These are phyloP conservation scores for Vulpes lagopus DNA, from an alignment of 2,113 vertebrate genomes.

Conservation along the genomic window DNA sequence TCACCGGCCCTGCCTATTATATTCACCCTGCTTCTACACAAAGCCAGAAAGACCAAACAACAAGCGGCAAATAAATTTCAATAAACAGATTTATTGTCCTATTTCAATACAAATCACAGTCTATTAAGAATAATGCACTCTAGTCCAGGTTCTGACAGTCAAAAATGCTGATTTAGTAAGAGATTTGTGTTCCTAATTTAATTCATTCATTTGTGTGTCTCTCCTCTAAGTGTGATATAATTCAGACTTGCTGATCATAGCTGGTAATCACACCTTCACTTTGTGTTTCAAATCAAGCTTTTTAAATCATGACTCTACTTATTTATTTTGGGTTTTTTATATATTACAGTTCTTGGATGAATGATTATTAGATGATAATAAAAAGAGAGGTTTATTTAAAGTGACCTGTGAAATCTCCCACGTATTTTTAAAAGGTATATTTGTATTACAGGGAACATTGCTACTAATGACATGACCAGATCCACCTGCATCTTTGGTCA, in stretches of 20 bases:
- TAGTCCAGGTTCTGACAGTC: constrained; percentile 66
- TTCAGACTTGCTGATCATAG: constrained; percentile 68
- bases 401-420: not conserved
- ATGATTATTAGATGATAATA: constrained; percentile 41
- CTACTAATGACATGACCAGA: not conserved
- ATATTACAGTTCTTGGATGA: not conserved
- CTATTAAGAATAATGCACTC: constrained; percentile 75
- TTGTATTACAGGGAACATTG: not conserved
- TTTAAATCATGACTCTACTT: constrained; percentile 18
- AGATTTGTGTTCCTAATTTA: constrained; percentile 74
- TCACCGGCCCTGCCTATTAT: constrained; percentile 72
- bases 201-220: constrained; percentile 75
- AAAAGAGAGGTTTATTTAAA: constrained; percentile 27
- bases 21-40: constrained; percentile 66
- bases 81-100: constrained; percentile 71
- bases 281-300: not conserved
- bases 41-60: constrained; percentile 75
- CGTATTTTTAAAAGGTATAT: not conserved
- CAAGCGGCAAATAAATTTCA: constrained; percentile 75
- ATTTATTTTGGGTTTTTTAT: constrained; percentile 42
- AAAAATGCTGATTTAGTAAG: constrained; percentile 70
- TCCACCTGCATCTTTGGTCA: not conserved
- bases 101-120: constrained; percentile 78
- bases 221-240: constrained; percentile 63
- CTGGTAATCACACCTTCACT: constrained; percentile 52